Evolutionary conservation across 2,888 invertebrate genomes (phyloP).

Genomic region (Crocallis elinguaria): DNA sequence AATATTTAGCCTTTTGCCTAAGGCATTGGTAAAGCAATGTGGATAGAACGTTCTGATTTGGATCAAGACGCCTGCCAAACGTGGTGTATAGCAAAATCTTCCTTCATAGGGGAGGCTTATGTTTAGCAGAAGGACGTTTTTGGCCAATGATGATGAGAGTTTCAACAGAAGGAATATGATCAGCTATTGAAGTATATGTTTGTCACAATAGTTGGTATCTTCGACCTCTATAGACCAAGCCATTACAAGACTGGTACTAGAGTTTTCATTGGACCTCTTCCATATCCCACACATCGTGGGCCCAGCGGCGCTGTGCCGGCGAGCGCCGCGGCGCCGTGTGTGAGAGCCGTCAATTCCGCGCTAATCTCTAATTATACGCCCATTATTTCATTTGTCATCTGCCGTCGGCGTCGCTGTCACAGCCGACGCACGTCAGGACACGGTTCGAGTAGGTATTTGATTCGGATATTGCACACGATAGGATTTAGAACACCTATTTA

Average conservation of each 20-base stretch:
- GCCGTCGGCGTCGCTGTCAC: slow-evolving; percentile 11
- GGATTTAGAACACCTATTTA: background rate
- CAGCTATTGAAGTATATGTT: too few species aligned
- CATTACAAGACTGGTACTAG: background rate
- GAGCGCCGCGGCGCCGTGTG: slow-evolving; percentile 35
- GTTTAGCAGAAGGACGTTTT: too few species aligned
- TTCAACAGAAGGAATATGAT: too few species aligned
- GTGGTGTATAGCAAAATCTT: too few species aligned
- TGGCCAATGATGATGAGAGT: background rate
- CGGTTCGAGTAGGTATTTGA: slow-evolving; percentile 12
- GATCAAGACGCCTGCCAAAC: too few species aligned
- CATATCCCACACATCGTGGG: background rate
- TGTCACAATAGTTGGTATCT: too few species aligned
- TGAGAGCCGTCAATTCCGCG: slow-evolving; percentile 53
- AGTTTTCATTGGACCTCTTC: background rate
- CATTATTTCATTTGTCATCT: slow-evolving; percentile 64
- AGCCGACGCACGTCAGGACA: slow-evolving; percentile 2
- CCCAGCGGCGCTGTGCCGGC: slow-evolving; percentile 1
- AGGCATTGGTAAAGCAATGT: too few species aligned
- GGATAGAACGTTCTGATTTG: too few species aligned
- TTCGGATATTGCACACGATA: slow-evolving; percentile 1
- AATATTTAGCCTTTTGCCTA: background rate
- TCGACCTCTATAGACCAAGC: too few species aligned
- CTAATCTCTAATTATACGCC: slow-evolving; percentile 73
- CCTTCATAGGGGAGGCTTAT: too few species aligned